Conservation (phyloP, 1,140 invertebrate genomes). For the Danaus plexippus region DNA sequence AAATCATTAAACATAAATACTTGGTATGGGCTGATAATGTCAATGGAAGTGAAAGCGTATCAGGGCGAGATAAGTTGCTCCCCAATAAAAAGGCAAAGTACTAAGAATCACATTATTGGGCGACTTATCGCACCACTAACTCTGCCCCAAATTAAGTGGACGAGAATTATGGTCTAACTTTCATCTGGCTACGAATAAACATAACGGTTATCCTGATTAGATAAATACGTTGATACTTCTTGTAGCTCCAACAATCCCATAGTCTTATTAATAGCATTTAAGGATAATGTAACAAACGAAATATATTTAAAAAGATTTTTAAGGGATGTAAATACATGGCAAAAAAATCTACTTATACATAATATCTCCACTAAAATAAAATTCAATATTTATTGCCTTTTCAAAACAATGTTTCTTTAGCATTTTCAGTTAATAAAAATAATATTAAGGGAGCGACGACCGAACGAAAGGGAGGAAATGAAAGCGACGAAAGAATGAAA, state of each 20-base stretch:
- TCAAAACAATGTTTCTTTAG: slow-evolving; percentile 67
- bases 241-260: slow-evolving; percentile 20
- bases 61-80: slow-evolving; percentile 48
- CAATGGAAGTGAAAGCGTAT: slow-evolving; percentile 40
- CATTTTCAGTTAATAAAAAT: slow-evolving; percentile 69
- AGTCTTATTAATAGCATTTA: slow-evolving; percentile 3
- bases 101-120: slow-evolving; percentile 56
- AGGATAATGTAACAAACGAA: no score
- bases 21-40: slow-evolving; percentile 38
- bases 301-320: no score
- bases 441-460: slow-evolving; percentile 57
- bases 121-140: slow-evolving; percentile 57
- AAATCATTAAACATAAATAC: no score
- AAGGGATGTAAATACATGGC: no score
- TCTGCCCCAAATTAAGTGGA: slow-evolving; percentile 59
- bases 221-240: slow-evolving; percentile 36
- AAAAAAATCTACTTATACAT: not conserved
- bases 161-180: slow-evolving; percentile 64
- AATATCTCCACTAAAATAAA: slow-evolving; percentile 26
- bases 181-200: slow-evolving; percentile 52
- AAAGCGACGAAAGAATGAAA: slow-evolving; percentile 68
- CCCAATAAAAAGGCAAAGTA: slow-evolving; percentile 56
- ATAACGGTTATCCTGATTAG: slow-evolving; percentile 63
- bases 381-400: slow-evolving; percentile 55
- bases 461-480: slow-evolving; percentile 60